Evolutionary conservation across 1,140 invertebrate genomes (phyloP).

Genomic region (Drosophila trapezifrons): DNA sequence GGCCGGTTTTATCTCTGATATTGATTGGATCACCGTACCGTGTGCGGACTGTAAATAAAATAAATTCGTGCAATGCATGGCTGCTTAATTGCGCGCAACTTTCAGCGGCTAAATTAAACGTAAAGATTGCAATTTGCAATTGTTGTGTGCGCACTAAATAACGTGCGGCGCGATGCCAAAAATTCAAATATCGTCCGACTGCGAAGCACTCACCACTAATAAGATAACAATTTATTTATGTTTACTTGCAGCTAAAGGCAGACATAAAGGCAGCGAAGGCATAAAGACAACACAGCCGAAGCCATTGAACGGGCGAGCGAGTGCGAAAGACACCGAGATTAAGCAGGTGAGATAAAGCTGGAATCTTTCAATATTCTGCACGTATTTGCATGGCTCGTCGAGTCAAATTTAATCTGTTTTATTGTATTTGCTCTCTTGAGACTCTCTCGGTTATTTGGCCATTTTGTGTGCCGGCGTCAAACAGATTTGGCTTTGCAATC

Average conservation of each 20-base stretch:
- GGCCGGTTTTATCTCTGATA: not conserved
- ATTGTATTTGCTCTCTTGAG: conserved; percentile 34
- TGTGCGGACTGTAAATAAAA: conserved; percentile 13
- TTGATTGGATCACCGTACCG: not conserved
- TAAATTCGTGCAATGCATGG: conserved; percentile 58
- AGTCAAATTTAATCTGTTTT: conserved; percentile 41
- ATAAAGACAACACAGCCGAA: not conserved
- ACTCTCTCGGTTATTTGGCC: conserved; percentile 8
- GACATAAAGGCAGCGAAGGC: not conserved
- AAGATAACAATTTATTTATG: conserved; percentile 55
- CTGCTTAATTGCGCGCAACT: conserved; percentile 58
- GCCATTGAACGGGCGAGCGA: conserved; percentile 13
- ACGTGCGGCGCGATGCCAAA: conserved; percentile 39
- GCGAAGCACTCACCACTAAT: conserved; percentile 50
- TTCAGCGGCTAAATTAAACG: conserved; percentile 60
- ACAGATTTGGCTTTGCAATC: conserved; percentile 40
- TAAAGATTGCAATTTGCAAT: conserved; percentile 63
- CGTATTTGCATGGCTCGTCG: conserved; percentile 15
- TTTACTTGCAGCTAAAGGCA: conserved; percentile 38
- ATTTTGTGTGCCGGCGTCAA: conserved; percentile 29
- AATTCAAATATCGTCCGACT: conserved; percentile 31
- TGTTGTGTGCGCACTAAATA: conserved; percentile 31
- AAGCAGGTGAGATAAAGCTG: conserved; percentile 31
- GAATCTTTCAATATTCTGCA: conserved; percentile 39
- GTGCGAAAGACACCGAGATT: conserved; percentile 10